phyloP scores from a whole-genome alignment of 2,797 vertebrate species.

The Crenichthys baileyi region DNA sequence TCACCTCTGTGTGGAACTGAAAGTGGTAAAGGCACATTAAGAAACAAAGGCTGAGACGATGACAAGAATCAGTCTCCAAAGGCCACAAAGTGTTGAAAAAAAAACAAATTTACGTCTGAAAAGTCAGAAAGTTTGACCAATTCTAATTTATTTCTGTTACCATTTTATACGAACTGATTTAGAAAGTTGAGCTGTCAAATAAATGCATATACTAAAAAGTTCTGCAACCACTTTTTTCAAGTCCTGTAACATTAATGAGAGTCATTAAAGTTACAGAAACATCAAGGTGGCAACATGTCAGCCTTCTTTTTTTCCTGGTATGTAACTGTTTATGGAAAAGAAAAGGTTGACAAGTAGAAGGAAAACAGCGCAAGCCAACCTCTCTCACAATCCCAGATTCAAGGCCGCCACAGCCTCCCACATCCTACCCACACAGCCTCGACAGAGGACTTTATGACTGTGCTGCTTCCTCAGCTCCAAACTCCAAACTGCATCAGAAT shows the following conservation, averaged over 20 bases:
- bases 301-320: constrained; percentile 25
- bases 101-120: constrained; percentile 16
- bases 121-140: constrained; percentile 23
- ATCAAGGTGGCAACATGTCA: constrained; percentile 23
- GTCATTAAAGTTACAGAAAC: constrained; percentile 43
- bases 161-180: constrained; percentile 15
- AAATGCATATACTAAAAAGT: not conserved
- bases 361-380: constrained; percentile 22
- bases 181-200: constrained; percentile 1
- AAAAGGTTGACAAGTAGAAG: constrained; percentile 40
- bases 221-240: no score
- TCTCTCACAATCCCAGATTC: constrained; percentile 42
- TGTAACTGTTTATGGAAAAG: constrained; percentile 25
- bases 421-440: constrained; percentile 59
- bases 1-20: constrained; percentile 9
- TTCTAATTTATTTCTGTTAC: not conserved
- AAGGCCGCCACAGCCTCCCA: constrained; percentile 49
- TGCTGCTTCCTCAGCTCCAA: constrained; percentile 31
- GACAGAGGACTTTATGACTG: constrained; percentile 44
- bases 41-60: not conserved
- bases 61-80: constrained; percentile 2
- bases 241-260: constrained; percentile 4
- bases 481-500: constrained; percentile 28
- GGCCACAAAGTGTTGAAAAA: constrained; percentile 14
- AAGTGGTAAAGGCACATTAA: not conserved